Evolutionary conservation across 2,113 vertebrate species (phyloP), one percentile per base, ranked within the genome.

Genomic region (Malurus alboscapulatus): DNA sequence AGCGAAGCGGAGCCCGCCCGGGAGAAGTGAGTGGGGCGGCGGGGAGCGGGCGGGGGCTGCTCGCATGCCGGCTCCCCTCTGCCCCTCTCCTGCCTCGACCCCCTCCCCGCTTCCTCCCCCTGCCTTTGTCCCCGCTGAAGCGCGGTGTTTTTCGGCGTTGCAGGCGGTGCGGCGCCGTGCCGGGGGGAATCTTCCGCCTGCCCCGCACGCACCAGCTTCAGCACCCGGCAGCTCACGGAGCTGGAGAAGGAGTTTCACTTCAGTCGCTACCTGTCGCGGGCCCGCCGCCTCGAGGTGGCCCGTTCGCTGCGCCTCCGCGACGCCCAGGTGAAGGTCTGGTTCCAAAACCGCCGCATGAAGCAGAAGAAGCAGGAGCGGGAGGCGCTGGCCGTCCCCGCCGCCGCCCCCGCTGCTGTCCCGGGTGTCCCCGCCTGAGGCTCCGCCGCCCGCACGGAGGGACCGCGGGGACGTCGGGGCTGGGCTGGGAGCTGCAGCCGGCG

Each of bases 281-380:
- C 97, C 58, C 96, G 96, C 38, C 97, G 98, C 71, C 93, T 97
- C 21, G 98, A 98, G 84, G 98, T 98, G 66, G 97, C 98, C 74
- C 97, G 95, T 45, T 95, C 96, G 47, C 94, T 98, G 88, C 97
- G 97, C 40, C 97, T 98, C 55, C 98, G 98, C 87, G 97, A 98
- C 84, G 97, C 98, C 57, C 98, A 99, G 99, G 99, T 99, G 67
- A 99, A 99, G 97, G 99, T 99, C 95, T 99, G 99, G 99, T 99
- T 99, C 97, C 99, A 99, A 97, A 99, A 99, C 97, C 98, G 99
- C 34, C 98, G 99, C 58, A 99, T 99, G 99, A 99, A 99, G 91
- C 98, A 98, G 95, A 98, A 98, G 96, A 98, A 98, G 87, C 96
- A 97, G 77, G 98, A 98, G 84, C 95, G 97, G 80, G 98, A 98